These are phyloP conservation scores for Gnathonemus echidnorhynchus DNA, from an alignment of 2,113 vertebrate genomes.

Conservation along the genomic window DNA sequence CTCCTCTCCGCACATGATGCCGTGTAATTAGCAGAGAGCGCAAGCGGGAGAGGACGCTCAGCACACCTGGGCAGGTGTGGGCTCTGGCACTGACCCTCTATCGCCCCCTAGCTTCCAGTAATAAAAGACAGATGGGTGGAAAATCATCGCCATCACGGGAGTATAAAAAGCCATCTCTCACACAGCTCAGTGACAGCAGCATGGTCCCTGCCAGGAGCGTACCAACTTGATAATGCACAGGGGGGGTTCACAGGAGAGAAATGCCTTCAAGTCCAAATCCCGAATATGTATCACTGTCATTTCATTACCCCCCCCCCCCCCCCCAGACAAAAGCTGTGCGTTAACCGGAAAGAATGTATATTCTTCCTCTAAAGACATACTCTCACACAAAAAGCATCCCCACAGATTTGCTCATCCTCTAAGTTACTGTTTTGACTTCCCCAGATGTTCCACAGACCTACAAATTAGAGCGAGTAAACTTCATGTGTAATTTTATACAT, in stretches of 20 bases:
- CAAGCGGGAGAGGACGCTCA: not conserved
- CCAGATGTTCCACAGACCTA: constrained; percentile 28
- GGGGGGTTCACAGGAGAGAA: not conserved
- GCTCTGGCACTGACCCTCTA: not conserved
- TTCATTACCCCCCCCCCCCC: too few species aligned
- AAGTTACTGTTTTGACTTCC: constrained; percentile 22
- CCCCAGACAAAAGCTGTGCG: not conserved
- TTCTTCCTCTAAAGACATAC: not conserved
- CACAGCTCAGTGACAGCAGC: not conserved
- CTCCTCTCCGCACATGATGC: not conserved
- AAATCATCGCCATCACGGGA: not conserved
- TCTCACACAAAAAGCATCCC: not conserved
- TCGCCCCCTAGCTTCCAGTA: not conserved
- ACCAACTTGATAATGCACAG: not conserved
- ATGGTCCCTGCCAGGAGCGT: not conserved
- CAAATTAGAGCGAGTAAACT: constrained; percentile 16
- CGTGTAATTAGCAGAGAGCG: not conserved
- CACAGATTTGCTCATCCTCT: not conserved
- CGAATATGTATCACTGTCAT: not conserved
- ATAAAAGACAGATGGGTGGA: not conserved
- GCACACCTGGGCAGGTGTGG: not conserved
- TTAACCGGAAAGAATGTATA: not conserved
- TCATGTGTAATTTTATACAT: constrained; percentile 23
- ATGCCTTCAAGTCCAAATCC: not conserved
- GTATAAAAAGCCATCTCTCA: not conserved